These are phyloP conservation scores for Nephrotoma flavescens DNA, from an alignment of 2,888 invertebrate species.

Conservation along the genomic window DNA sequence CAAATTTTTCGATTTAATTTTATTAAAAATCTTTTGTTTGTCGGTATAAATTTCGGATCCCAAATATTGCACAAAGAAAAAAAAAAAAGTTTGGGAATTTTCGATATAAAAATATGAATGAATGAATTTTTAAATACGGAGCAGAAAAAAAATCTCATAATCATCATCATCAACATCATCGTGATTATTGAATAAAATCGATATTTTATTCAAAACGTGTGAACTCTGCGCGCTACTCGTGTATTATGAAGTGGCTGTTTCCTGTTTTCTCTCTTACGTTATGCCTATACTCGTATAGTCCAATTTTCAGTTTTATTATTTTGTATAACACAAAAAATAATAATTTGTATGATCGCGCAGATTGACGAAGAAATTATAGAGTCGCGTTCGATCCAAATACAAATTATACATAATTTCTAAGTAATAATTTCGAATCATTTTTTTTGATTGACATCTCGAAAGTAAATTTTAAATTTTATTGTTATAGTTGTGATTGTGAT, in stretches of 20 bases:
- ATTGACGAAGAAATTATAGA: not conserved
- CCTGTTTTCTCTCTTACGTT: not conserved
- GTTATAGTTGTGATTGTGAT: not conserved
- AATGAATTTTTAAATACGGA: not conserved
- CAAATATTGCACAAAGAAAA: not conserved
- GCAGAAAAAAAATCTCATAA: not conserved
- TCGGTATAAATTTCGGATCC: not conserved
- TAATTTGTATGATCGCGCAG: not conserved
- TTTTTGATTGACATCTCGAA: not conserved
- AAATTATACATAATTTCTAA: not conserved
- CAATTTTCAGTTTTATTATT: not conserved
- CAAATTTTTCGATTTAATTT: not conserved
- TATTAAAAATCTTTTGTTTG: not conserved
- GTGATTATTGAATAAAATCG: not conserved
- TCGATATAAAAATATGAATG: not conserved
- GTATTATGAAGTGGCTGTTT: not conserved
- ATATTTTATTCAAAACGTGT: not conserved
- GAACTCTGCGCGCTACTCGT: not conserved
- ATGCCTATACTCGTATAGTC: not conserved
- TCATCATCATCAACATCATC: not conserved
- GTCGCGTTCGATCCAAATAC: not conserved
- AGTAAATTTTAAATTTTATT: not conserved
- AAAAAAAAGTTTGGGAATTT: not conserved
- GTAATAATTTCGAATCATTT: not conserved
- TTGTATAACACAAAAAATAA: too few species aligned